These are phyloP conservation scores for Platysternon megacephalum DNA, from an alignment of 2,113 vertebrate genomes.

Conservation along the genomic window DNA sequence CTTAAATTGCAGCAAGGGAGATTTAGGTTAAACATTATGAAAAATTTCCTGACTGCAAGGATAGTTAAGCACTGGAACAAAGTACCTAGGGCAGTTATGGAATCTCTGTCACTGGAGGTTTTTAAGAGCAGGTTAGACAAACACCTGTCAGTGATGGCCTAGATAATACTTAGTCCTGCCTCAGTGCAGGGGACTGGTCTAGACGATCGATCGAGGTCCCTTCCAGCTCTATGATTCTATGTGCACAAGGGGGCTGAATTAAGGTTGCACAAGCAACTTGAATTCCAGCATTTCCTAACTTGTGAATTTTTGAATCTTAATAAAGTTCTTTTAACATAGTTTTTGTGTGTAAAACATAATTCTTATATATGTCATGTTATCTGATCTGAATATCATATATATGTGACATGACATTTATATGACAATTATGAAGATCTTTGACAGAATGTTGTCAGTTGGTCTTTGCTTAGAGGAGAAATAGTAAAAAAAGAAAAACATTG, in stretches of 20 bases:
- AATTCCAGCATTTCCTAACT: neutral
- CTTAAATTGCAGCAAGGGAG: neutral
- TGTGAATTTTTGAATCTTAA: neutral
- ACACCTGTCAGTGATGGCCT: neutral
- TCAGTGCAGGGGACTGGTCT: neutral
- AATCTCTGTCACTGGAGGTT: neutral
- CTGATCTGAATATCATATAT: neutral
- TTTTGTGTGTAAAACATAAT: accelerated
- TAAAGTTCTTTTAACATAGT: neutral
- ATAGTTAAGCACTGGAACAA: no score
- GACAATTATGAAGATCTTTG: conserved; percentile 63
- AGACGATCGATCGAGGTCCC: neutral
- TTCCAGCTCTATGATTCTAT: neutral
- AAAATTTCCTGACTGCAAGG: neutral
- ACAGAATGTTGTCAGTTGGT: conserved; percentile 72
- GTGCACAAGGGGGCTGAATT: accelerated
- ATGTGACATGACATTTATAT: conserved; percentile 62
- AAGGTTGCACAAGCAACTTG: neutral
- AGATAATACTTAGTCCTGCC: neutral
- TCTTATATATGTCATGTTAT: neutral
- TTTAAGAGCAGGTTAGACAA: neutral
- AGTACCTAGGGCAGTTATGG: neutral
- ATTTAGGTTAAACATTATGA: neutral
- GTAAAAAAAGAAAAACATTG: conserved; percentile 70
- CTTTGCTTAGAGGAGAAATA: conserved; percentile 76